These are phyloP conservation scores for Bergia sp. DNA, from an alignment of 92 coral and sea anemone genomes.

Conservation along the genomic window DNA sequence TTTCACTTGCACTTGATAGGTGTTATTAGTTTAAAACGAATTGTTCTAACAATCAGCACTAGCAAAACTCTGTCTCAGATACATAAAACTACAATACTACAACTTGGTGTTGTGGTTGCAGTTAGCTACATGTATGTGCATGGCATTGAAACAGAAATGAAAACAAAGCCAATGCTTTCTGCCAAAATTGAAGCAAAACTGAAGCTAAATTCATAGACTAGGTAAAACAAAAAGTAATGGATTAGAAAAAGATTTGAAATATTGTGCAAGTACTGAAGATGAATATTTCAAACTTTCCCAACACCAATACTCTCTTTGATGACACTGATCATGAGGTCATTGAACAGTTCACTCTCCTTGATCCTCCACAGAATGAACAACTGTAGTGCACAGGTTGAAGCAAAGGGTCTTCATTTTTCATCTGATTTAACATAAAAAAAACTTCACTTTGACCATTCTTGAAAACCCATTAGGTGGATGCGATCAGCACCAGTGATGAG, in stretches of 20 bases:
- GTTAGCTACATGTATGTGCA: conserved; percentile 3
- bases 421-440: conserved; percentile 28
- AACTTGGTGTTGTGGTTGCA: neutral
- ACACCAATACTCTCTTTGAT: conserved; percentile 42
- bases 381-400: conserved; percentile 49
- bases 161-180: conserved; percentile 3
- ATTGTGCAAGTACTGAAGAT: neutral
- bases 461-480: conserved; percentile 44
- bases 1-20: neutral
- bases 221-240: no score
- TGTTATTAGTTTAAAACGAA: neutral
- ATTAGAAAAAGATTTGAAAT: no score
- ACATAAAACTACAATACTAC: neutral
- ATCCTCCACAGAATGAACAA: conserved; percentile 28
- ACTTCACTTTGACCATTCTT: conserved; percentile 34
- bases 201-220: no score
- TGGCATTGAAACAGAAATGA: conserved; percentile 1
- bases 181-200: neutral
- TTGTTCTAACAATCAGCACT: conserved; percentile 16
- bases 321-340: conserved; percentile 31
- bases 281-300: conserved; percentile 44
- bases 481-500: conserved; percentile 47
- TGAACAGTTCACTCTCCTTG: conserved; percentile 33
- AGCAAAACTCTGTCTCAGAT: neutral
- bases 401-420: conserved; percentile 45